Conservation (phyloP, 2,888 invertebrate genomes). For the Ischnus inquisitorius region DNA sequence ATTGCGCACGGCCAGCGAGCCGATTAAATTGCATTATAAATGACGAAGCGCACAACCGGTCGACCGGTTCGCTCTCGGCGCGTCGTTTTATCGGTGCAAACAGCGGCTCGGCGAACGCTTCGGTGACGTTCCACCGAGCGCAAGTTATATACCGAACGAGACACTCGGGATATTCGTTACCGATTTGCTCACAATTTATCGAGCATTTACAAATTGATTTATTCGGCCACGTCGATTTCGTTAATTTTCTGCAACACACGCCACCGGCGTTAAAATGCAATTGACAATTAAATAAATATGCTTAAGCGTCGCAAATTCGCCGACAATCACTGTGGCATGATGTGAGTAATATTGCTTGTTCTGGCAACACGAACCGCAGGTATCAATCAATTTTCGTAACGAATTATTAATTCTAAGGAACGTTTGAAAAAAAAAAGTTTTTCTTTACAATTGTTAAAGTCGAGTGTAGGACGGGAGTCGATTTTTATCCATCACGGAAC, state of each 20-base stretch:
- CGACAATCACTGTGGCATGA: no score
- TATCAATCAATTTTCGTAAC: neutral
- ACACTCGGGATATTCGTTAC: neutral
- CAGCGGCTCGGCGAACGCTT: slow-evolving; percentile 20
- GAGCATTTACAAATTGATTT: neutral
- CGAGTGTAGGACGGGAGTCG: neutral
- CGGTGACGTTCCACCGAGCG: neutral
- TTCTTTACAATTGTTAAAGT: slow-evolving; percentile 6
- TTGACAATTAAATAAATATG: no score
- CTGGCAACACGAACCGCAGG: no score
- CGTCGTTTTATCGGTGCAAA: slow-evolving; percentile 50
- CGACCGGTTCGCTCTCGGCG: slow-evolving; percentile 23
- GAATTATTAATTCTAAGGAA: neutral
- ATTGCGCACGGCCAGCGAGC: slow-evolving; percentile 67
- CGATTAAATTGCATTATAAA: slow-evolving; percentile 80
- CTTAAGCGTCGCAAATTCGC: no score
- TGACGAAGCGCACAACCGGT: slow-evolving; percentile 67
- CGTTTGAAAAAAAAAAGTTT: neutral
- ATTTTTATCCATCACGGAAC: neutral
- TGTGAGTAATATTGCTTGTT: no score
- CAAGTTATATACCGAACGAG: slow-evolving; percentile 29
- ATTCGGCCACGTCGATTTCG: no score
- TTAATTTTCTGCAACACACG: no score
- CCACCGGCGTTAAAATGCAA: no score
- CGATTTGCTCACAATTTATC: slow-evolving; percentile 17